Evolutionary conservation across 1,140 invertebrate species (phyloP).

Genomic region (Diuraphis noxia): DNA sequence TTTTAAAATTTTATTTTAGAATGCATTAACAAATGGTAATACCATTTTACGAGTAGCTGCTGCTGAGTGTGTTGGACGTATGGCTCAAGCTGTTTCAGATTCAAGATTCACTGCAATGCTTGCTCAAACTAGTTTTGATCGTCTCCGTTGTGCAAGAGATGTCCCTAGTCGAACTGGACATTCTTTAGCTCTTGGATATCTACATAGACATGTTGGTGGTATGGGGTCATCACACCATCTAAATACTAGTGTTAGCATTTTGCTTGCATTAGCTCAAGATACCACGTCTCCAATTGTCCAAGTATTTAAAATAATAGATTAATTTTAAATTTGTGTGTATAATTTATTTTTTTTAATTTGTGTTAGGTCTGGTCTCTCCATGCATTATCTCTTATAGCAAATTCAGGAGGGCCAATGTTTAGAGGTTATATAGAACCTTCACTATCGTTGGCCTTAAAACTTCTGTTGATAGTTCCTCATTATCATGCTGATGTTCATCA

Average conservation of each 20-base stretch:
- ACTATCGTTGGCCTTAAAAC: conserved; percentile 82
- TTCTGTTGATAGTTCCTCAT: conserved; percentile 86
- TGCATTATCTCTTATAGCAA: conserved; percentile 91
- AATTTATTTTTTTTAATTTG: conserved; percentile 47
- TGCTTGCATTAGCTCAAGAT: conserved; percentile 93
- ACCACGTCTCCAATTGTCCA: conserved; percentile 85
- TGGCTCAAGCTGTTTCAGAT: conserved; percentile 85
- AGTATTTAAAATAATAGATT: conserved; percentile 62
- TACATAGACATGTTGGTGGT: conserved; percentile 87
- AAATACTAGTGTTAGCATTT: conserved; percentile 89
- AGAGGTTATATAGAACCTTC: conserved; percentile 94
- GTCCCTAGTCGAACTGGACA: conserved; percentile 88
- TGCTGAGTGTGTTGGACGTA: conserved; percentile 83
- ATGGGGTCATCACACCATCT: conserved; percentile 91
- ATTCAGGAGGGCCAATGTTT: conserved; percentile 98
- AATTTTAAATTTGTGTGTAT: not conserved
- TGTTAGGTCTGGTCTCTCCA: conserved; percentile 92
- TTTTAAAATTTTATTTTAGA: conserved; percentile 60
- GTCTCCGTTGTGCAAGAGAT: conserved; percentile 83
- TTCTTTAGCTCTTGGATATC: conserved; percentile 87
- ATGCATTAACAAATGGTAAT: conserved; percentile 80
- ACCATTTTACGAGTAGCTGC: conserved; percentile 83
- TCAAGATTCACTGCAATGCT: conserved; percentile 86
- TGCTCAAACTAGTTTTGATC: conserved; percentile 88
- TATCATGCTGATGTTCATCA: conserved; percentile 91